Conservation (phyloP, 2,888 invertebrate genomes). For the Thecocarcelia acutangulata region DNA sequence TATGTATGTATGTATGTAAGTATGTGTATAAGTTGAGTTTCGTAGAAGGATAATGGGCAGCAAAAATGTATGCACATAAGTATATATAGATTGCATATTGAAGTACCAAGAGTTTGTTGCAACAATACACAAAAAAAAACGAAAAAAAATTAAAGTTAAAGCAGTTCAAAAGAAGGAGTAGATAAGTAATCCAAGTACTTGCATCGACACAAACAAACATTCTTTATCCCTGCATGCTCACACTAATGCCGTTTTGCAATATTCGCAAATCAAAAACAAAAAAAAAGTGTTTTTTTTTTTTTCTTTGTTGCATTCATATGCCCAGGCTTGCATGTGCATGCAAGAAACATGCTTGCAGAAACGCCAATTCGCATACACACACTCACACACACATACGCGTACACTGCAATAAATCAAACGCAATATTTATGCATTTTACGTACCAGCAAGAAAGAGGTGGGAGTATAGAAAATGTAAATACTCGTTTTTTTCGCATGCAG, state of each 20-base stretch:
- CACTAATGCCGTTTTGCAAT: constrained; percentile 23
- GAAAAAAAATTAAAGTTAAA: constrained; percentile 42
- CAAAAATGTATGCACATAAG: constrained; percentile 7
- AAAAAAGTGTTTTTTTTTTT: constrained; percentile 17
- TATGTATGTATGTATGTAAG: too few relatives aligned
- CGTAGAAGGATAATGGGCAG: constrained; percentile 60
- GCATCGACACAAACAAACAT: background rate
- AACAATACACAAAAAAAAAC: constrained; percentile 22
- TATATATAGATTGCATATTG: constrained; percentile 13
- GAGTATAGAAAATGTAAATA: constrained; percentile 25
- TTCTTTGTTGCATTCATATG: constrained; percentile 42
- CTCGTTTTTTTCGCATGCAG: constrained; percentile 14
- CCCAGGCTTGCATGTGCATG: constrained; percentile 59
- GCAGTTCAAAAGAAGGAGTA: constrained; percentile 52
- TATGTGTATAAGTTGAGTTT: constrained; percentile 28
- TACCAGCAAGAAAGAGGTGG: constrained; percentile 1
- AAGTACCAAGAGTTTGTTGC: constrained; percentile 42
- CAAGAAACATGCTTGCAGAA: background rate
- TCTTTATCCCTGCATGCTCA: background rate
- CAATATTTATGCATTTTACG: constrained; percentile 45
- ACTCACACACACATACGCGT: too few relatives aligned
- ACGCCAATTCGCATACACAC: background rate
- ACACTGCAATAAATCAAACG: constrained; percentile 54
- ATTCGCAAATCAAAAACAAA: constrained; percentile 7
- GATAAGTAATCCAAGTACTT: constrained; percentile 61